A percentile compares a stretch with the other conserved stretches of the same genome.
Evolutionary conservation across 2,113 vertebrate species (phyloP).

Genomic region (Raphicerus campestris): DNA sequence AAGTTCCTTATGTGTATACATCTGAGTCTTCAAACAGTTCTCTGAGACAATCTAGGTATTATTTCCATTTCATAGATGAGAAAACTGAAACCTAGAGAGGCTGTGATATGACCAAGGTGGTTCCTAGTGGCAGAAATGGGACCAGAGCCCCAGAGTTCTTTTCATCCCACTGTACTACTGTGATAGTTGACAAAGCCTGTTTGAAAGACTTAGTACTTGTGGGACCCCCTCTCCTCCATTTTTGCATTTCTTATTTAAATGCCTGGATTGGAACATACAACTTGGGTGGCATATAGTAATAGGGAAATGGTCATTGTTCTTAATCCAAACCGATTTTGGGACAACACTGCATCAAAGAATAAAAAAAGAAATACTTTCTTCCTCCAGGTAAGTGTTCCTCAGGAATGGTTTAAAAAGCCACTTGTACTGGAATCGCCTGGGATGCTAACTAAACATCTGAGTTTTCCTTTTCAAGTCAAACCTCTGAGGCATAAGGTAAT

Average conservation of each 20-base stretch:
- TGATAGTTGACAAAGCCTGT: not conserved
- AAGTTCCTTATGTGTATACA: not conserved
- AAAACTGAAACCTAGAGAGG: not conserved
- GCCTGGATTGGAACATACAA: not conserved
- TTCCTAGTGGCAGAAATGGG: not conserved
- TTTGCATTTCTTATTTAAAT: not conserved
- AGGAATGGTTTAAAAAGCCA: not conserved
- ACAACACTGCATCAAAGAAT: not conserved
- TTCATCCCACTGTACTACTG: not conserved
- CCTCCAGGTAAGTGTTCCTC: not conserved
- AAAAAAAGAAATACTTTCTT: not conserved
- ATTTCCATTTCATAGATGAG: not conserved
- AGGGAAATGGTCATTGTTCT: not conserved
- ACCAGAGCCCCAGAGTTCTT: not conserved
- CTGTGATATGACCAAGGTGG: not conserved
- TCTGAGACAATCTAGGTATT: not conserved
- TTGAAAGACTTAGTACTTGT: not conserved
- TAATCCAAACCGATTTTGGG: not conserved
- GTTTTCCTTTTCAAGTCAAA: not conserved
- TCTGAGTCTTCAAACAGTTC: not conserved
- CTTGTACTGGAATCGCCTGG: not conserved
- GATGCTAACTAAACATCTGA: not conserved
- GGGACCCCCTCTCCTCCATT: fast-evolving
- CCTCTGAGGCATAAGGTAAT: not conserved
- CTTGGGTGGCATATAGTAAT: not conserved